phyloP scores from a whole-genome alignment of 2,888 invertebrate genomes.

The Euplexia lucipara region DNA sequence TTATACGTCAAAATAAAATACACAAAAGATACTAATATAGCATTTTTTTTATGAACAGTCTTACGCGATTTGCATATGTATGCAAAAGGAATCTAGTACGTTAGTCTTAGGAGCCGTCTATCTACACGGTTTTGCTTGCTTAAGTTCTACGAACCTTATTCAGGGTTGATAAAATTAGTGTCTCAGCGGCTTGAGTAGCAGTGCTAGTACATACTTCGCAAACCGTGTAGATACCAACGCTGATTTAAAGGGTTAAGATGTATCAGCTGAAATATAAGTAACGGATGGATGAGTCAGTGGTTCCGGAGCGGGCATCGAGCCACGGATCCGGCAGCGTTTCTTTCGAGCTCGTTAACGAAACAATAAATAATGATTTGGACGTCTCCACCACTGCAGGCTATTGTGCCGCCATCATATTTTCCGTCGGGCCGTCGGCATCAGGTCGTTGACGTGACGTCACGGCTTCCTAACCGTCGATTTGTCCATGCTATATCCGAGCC shows the following conservation, averaged over 20 bases:
- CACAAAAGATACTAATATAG: no score
- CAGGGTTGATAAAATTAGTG: constrained; percentile 50
- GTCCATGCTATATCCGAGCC: constrained; percentile 71
- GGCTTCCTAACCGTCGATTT: constrained; percentile 73
- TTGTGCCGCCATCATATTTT: constrained; percentile 84
- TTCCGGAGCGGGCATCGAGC: constrained; percentile 72
- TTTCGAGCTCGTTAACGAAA: constrained; percentile 87
- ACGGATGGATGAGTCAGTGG: constrained; percentile 71
- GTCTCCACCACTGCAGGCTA: constrained; percentile 79
- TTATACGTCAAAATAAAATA: no score
- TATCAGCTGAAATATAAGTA: constrained; percentile 71
- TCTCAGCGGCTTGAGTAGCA: constrained; percentile 29
- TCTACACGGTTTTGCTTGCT: constrained; percentile 37
- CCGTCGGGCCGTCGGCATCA: constrained; percentile 72
- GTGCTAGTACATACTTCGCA: constrained; percentile 12
- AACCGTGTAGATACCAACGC: constrained; percentile 28
- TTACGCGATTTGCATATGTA: constrained; percentile 41
- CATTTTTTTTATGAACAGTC: constrained; percentile 4
- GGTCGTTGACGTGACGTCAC: constrained; percentile 73
- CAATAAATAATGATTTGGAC: constrained; percentile 88
- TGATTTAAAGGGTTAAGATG: constrained; percentile 64
- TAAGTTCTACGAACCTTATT: constrained; percentile 41
- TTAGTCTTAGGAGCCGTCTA: constrained; percentile 23
- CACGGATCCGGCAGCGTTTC: constrained; percentile 78
- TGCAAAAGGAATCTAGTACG: constrained; percentile 32